Conservation (phyloP, 2,113 vertebrate genomes). For the Sciurus niger region DNA sequence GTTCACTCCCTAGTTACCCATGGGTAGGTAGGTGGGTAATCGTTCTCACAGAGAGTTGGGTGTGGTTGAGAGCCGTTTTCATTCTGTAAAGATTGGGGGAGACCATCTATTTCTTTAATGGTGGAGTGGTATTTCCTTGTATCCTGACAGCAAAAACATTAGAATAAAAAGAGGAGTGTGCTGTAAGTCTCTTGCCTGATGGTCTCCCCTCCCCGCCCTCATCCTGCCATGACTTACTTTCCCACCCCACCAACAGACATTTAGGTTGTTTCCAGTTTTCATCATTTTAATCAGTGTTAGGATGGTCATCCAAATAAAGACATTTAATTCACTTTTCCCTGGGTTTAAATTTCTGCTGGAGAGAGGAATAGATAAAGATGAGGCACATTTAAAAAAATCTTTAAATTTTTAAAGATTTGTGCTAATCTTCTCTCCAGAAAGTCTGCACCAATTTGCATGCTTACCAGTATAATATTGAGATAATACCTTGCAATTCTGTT, state of each 20-base stretch:
- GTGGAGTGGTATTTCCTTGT: not conserved
- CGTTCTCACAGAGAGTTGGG: not conserved
- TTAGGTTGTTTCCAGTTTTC: not conserved
- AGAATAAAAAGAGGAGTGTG: not conserved
- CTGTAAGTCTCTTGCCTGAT: not conserved
- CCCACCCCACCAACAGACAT: not conserved
- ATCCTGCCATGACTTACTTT: not conserved
- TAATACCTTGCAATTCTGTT: not conserved
- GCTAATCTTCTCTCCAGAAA: not conserved
- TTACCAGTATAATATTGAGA: not conserved
- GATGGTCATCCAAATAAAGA: not conserved
- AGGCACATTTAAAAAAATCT: not conserved
- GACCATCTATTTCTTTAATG: not conserved
- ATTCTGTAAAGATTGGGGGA: not conserved
- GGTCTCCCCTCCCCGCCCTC: too few species aligned
- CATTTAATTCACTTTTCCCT: not conserved
- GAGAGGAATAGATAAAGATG: not conserved
- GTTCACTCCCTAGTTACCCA: not conserved
- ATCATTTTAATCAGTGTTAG: not conserved
- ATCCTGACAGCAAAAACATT: not conserved
- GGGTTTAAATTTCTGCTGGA: not conserved
- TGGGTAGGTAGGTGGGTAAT: not conserved
- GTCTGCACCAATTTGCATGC: not conserved
- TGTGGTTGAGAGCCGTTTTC: not conserved
- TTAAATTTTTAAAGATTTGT: not conserved